Base-by-base conservation (phyloP, 2,113 vertebrate species). In the Desmodus rotundus region DNA sequence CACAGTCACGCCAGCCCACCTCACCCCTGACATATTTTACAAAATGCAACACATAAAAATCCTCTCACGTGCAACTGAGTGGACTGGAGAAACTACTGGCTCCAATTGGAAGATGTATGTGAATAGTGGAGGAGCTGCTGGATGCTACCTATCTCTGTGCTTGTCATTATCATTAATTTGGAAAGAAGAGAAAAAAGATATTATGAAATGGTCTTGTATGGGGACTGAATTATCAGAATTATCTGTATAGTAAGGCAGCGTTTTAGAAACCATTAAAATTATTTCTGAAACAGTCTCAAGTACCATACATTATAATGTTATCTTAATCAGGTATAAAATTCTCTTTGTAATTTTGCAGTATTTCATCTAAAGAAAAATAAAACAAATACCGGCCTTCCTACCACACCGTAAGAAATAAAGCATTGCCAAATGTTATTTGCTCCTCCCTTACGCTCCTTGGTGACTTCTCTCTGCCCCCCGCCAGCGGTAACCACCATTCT, bases 231-330 rank as follows among this genome's bases (percentile, higher is more conserved):
- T 52, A 76, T 68, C 45, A 85, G 76, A 81, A 81, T 67, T 50
- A 67, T 85, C 72, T 70, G 47, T 63, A n/a, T 47, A 86, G 45
- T 41, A 33, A 94, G 15, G 22, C n/a, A 58, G 61, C 36, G 33
- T 84, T 91, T 83, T 45, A 58, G 58, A 93, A 94, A 87, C 12
- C 58, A 86, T 16, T 56, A 31, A 5, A 78, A 36, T 61, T 36
- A 56, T 89, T 96, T 93, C 74, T 87, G 50, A 91, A 89, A 90
- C 38, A 76, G 31, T 58, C 86, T 77, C 43, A 70, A 52, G 45
- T 76, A 45, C 43, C 56, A 12, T 73, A 67, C 67, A 87, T 93
- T 70, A 73, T 73, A 81, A 78, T 77, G 43, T 12, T 45, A 28
- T 54, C 56, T 86, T 56, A 88, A 72, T 73, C 67, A 87, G 31